These are phyloP conservation scores for Leptocoma aspasia DNA, from an alignment of 2,113 vertebrate species.

Conservation along the genomic window DNA sequence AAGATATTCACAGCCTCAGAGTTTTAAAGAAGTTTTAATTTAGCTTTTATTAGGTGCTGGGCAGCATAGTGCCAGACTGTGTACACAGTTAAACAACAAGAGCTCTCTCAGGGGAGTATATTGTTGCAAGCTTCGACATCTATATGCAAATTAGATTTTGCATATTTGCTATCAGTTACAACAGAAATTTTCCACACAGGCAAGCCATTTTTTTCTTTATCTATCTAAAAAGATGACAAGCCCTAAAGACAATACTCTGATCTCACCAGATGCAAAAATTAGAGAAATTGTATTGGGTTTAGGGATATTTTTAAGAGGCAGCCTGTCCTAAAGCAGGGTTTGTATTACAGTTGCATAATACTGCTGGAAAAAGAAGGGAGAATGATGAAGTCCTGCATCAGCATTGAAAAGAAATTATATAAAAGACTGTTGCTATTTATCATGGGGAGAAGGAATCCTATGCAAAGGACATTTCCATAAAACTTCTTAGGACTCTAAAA, in stretches of 20 bases:
- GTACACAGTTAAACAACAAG: slow-evolving; percentile 72
- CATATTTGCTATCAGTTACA: slow-evolving; percentile 69
- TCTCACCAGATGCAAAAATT: neutral
- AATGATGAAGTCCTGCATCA: neutral
- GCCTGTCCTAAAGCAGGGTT: slow-evolving; percentile 1
- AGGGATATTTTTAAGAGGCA: neutral
- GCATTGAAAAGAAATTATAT: neutral
- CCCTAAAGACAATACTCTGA: slow-evolving; percentile 31
- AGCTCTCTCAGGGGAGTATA: slow-evolving; percentile 69
- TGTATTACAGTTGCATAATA: slow-evolving; percentile 9
- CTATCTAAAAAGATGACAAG: slow-evolving; percentile 32
- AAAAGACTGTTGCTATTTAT: neutral
- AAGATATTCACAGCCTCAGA: slow-evolving; percentile 53
- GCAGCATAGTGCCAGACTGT: slow-evolving; percentile 62
- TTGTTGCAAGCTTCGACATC: slow-evolving; percentile 70
- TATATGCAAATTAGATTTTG: slow-evolving; percentile 76
- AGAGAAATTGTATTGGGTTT: neutral
- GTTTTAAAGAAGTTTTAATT: slow-evolving; percentile 72
- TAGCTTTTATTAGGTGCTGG: slow-evolving; percentile 73
- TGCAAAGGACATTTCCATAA: neutral
- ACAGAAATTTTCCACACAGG: slow-evolving; percentile 71
- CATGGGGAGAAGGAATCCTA: neutral
- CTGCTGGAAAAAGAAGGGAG: slow-evolving; percentile 12
- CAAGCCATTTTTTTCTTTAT: slow-evolving; percentile 16
- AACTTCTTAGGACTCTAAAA: neutral